phyloP scores from a whole-genome alignment of 2,888 invertebrate genomes.

The Apodemia hepburni region DNA sequence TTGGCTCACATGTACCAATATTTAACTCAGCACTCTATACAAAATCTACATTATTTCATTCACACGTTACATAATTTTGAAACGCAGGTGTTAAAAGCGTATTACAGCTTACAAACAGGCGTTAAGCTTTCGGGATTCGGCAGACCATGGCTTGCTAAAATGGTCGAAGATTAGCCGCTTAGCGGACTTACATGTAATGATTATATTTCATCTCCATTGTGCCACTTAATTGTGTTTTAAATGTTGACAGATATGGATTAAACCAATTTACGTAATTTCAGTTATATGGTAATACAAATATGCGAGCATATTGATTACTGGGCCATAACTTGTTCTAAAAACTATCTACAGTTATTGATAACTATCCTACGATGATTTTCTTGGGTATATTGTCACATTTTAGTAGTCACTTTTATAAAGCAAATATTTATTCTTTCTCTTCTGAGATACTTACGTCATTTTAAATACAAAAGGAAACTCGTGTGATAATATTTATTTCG shows the following conservation, averaged over 20 bases:
- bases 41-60: slow-evolving; percentile 56
- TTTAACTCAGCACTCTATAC: slow-evolving; percentile 50
- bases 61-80: slow-evolving; percentile 53
- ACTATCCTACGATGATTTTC: not conserved
- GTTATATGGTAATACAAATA: not conserved
- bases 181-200: slow-evolving; percentile 50
- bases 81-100: slow-evolving; percentile 75
- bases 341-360: not conserved
- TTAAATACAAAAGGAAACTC: too few species aligned
- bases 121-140: slow-evolving; percentile 67
- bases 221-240: slow-evolving; percentile 43
- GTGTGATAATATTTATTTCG: too few species aligned
- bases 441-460: too few species aligned
- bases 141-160: slow-evolving; percentile 61
- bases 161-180: slow-evolving; percentile 66
- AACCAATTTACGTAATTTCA: slow-evolving; percentile 9
- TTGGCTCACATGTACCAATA: slow-evolving; percentile 38
- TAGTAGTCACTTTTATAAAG: not conserved
- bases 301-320: not conserved
- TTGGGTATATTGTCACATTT: not conserved
- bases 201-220: slow-evolving; percentile 59
- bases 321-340: not conserved
- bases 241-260: slow-evolving; percentile 24
- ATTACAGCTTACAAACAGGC: slow-evolving; percentile 73
- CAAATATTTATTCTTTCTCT: too few species aligned